A percentile compares a stretch with the other conserved stretches of the same genome.
Conservation (phyloP, 2,888 invertebrate genomes). For the Buathra laborator region DNA sequence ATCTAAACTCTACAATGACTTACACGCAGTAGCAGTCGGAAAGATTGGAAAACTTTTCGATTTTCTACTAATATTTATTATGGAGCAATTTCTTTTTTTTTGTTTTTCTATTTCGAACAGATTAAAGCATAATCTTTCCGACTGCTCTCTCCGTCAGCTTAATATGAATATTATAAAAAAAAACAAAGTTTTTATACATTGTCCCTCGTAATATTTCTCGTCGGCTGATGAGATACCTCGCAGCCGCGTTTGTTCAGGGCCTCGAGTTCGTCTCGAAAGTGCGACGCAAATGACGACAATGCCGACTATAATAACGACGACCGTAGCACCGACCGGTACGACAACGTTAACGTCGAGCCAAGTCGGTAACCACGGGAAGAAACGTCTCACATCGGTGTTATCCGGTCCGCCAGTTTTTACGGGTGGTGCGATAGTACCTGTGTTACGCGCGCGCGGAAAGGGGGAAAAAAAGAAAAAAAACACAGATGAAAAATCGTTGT, state of each 20-base stretch:
- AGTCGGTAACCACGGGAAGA: constrained; percentile 92
- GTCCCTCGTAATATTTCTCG: constrained; percentile 85
- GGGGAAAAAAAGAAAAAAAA: constrained; percentile 75
- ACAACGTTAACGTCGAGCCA: constrained; percentile 96
- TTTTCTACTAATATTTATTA: background rate
- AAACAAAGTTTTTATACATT: constrained; percentile 82
- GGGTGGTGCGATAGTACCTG: constrained; percentile 94
- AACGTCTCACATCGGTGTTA: constrained; percentile 85
- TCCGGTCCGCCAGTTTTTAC: constrained; percentile 86
- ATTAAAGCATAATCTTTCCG: background rate
- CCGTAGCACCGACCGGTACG: constrained; percentile 95
- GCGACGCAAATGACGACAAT: constrained; percentile 96
- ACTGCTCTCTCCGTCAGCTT: constrained; percentile 20
- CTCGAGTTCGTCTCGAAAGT: constrained; percentile 91
- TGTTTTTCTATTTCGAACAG: background rate
- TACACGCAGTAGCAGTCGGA: constrained; percentile 31
- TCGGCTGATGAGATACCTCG: constrained; percentile 88
- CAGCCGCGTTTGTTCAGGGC: constrained; percentile 90
- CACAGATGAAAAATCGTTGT: constrained; percentile 55
- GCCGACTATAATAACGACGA: constrained; percentile 96
- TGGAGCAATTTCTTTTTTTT: too few species aligned
- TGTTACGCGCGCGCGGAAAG: constrained; percentile 70
- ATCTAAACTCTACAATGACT: constrained; percentile 10
- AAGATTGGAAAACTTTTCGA: background rate
- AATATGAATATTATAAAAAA: constrained; percentile 56